These are phyloP conservation scores for Cephus spinipes DNA, from an alignment of 2,888 invertebrate species.

Conservation along the genomic window DNA sequence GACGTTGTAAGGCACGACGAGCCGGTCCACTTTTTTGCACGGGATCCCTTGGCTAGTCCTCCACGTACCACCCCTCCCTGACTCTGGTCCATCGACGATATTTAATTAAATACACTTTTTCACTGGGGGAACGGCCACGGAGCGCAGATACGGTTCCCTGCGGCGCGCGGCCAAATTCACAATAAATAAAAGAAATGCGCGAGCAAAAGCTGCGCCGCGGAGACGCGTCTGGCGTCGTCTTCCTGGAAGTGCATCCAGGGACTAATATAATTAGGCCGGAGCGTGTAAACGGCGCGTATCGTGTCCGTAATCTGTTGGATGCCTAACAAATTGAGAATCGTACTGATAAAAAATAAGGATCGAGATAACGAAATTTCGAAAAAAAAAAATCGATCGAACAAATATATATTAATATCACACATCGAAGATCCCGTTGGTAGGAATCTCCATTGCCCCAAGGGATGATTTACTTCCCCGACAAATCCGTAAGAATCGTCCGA, in stretches of 20 bases:
- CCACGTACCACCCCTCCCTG: conserved; percentile 10
- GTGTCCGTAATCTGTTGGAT: background rate
- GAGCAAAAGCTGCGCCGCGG: conserved; percentile 16
- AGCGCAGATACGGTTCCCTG: too few species aligned
- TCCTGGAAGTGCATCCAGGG: conserved; percentile 57
- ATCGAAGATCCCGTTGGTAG: too few species aligned
- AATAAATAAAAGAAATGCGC: conserved; percentile 38
- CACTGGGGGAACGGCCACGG: conserved; percentile 19
- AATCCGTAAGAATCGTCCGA: too few species aligned
- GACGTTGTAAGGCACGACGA: conserved; percentile 7
- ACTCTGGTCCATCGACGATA: conserved; percentile 30
- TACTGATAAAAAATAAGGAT: too few species aligned
- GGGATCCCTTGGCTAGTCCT: conserved; percentile 52
- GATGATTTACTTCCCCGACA: too few species aligned
- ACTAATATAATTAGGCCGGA: conserved; percentile 59
- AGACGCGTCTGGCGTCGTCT: conserved; percentile 46
- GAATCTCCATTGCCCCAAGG: too few species aligned
- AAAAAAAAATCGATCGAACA: too few species aligned
- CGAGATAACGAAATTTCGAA: too few species aligned
- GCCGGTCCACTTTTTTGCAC: conserved; percentile 46
- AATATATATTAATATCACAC: too few species aligned
- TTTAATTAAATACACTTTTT: conserved; percentile 62
- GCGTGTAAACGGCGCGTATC: conserved; percentile 42
- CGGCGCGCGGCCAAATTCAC: conserved; percentile 11
- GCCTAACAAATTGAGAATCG: too few species aligned